Conservation (phyloP, 1,140 invertebrate genomes). For the Ceratoteleas bidentatus region DNA sequence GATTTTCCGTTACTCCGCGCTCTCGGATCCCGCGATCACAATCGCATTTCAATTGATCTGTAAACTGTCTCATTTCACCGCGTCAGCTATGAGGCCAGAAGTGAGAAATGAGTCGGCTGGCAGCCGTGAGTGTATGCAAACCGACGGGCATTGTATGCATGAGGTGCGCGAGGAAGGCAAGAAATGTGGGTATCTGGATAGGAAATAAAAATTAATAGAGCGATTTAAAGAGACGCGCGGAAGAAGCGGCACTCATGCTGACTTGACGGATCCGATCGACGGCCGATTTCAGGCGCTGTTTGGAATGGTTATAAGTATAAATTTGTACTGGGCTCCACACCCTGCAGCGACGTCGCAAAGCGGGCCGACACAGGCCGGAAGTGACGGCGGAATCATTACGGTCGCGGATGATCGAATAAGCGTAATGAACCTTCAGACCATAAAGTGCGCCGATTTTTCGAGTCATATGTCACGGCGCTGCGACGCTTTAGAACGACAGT, state of each 20-base stretch:
- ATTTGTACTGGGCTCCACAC: slow-evolving; percentile 62
- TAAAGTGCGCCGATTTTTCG: slow-evolving; percentile 53
- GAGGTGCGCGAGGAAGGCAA: slow-evolving; percentile 27
- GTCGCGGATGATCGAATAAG: slow-evolving; percentile 64
- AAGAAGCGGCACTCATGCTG: slow-evolving; percentile 59
- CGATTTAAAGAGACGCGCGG: slow-evolving; percentile 58
- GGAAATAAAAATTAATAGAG: slow-evolving; percentile 65
- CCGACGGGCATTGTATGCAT: slow-evolving; percentile 51
- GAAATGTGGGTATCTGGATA: slow-evolving; percentile 53
- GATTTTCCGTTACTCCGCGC: slow-evolving; percentile 23
- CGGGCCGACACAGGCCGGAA: slow-evolving; percentile 67
- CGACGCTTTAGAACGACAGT: too few species aligned
- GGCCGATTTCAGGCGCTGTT: slow-evolving; percentile 31
- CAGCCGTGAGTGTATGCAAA: slow-evolving; percentile 44
- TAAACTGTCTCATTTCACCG: slow-evolving; percentile 41
- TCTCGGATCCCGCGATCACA: slow-evolving; percentile 22
- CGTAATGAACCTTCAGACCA: slow-evolving; percentile 57
- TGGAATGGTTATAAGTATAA: slow-evolving; percentile 54
- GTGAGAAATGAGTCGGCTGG: slow-evolving; percentile 26
- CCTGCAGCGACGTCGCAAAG: slow-evolving; percentile 53
- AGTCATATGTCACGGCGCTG: slow-evolving; percentile 49
- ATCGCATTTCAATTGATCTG: slow-evolving; percentile 51
- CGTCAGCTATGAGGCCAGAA: slow-evolving; percentile 6
- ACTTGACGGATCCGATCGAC: slow-evolving; percentile 49
- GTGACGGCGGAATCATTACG: slow-evolving; percentile 66